Percentiles rank a stretch among this genome's conserved stretches.
These are phyloP conservation scores for Chaetodon trifascialis DNA, from an alignment of 2,113 vertebrate species.

Conservation along the genomic window DNA sequence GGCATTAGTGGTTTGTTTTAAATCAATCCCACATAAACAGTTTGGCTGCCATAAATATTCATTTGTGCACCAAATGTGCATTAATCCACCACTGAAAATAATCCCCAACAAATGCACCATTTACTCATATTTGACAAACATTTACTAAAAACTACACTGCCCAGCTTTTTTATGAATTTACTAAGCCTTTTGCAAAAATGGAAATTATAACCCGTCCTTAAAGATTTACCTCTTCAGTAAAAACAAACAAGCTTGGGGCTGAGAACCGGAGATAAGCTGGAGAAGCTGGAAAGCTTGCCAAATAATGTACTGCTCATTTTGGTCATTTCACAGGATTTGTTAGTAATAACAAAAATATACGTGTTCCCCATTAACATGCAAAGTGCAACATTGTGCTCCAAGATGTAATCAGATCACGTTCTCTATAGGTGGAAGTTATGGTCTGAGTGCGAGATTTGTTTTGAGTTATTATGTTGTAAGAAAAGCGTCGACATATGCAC, in stretches of 20 bases:
- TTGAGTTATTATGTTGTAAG: constrained; percentile 4
- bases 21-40: background rate
- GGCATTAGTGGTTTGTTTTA: background rate
- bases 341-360: constrained; percentile 21
- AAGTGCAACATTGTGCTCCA: constrained; percentile 5
- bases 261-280: background rate
- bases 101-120: background rate
- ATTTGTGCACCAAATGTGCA: no score
- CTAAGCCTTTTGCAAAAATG: background rate
- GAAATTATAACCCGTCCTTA: background rate
- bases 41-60: no score
- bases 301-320: background rate
- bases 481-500: background rate
- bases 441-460: background rate
- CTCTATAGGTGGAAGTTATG: constrained; percentile 16
- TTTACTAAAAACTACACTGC: background rate
- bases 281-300: background rate
- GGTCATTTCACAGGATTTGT: constrained; percentile 18
- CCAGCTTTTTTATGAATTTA: background rate
- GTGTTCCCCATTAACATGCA: constrained; percentile 2
- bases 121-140: background rate
- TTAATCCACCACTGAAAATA: background rate
- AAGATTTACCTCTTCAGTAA: background rate
- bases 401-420: constrained; percentile 24
- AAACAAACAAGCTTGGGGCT: background rate